A percentile compares a stretch with the other conserved stretches of the same genome.
Conservation (phyloP, 2,797 vertebrate genomes). For the Syngnathus acus region DNA sequence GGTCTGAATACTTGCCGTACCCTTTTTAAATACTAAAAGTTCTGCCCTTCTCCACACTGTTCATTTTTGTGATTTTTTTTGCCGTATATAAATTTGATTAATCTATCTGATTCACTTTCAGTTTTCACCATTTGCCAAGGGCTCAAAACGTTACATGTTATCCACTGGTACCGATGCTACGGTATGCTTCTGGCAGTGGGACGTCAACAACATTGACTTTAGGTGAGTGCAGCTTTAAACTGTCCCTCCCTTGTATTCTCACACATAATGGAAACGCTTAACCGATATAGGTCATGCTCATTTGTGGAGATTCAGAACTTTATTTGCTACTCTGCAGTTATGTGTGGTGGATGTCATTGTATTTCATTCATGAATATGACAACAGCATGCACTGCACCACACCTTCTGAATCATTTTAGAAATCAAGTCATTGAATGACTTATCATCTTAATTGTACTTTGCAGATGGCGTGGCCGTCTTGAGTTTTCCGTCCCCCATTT, state of each 20-base stretch:
- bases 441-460: no score
- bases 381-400: no score
- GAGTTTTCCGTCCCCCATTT: no score
- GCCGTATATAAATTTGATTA: not conserved
- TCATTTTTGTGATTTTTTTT: not conserved
- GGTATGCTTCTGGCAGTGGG: constrained; percentile 98
- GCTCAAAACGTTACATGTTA: constrained; percentile 88
- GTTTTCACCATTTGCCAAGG: constrained; percentile 96
- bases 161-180: constrained; percentile 97
- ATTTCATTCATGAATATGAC: no score
- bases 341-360: no score
- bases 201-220: constrained; percentile 83
- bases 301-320: no score
- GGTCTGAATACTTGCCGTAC: not conserved
- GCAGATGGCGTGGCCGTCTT: no score
- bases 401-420: no score
- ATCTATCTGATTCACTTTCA: constrained; percentile 43
- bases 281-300: not conserved
- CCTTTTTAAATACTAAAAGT: not conserved
- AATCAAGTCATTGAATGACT: no score
- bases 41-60: not conserved
- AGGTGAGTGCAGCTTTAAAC: constrained; percentile 64
- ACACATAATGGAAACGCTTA: not conserved
- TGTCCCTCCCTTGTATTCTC: not conserved
- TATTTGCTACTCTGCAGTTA: no score